These are phyloP conservation scores for Madoqua kirkii DNA, from an alignment of 2,113 vertebrate species.

Conservation along the genomic window DNA sequence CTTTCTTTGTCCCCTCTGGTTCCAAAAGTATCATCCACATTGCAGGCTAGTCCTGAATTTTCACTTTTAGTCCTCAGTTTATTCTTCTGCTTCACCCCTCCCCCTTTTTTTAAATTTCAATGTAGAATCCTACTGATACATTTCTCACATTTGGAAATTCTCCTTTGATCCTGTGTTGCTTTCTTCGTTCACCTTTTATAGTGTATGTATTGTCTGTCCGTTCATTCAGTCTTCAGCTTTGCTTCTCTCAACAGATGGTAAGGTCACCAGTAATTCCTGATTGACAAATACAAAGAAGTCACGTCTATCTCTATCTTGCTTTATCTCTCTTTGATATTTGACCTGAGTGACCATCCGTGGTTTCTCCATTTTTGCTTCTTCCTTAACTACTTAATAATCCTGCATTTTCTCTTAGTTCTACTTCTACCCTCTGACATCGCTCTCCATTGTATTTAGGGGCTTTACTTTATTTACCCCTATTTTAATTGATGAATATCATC, in stretches of 20 bases:
- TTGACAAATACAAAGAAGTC: not conserved
- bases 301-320: not conserved
- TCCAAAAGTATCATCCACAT: not conserved
- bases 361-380: not conserved
- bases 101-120: not conserved
- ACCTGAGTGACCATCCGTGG: not conserved
- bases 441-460: not conserved
- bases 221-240: not conserved
- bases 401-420: not conserved
- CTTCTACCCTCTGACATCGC: not conserved
- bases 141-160: not conserved
- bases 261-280: not conserved
- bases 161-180: not conserved
- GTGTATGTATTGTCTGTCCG: not conserved
- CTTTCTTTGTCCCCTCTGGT: not conserved
- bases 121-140: not conserved
- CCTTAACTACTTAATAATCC: not conserved
- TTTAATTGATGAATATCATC: not conserved
- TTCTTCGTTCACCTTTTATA: not conserved
- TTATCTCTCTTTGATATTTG: not conserved
- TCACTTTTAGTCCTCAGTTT: not conserved
- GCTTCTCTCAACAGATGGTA: not conserved
- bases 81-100: not conserved
- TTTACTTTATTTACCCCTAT: not conserved
- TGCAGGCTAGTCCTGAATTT: not conserved